Conservation (phyloP, 2,113 vertebrate species). For the Chrysemys picta region DNA sequence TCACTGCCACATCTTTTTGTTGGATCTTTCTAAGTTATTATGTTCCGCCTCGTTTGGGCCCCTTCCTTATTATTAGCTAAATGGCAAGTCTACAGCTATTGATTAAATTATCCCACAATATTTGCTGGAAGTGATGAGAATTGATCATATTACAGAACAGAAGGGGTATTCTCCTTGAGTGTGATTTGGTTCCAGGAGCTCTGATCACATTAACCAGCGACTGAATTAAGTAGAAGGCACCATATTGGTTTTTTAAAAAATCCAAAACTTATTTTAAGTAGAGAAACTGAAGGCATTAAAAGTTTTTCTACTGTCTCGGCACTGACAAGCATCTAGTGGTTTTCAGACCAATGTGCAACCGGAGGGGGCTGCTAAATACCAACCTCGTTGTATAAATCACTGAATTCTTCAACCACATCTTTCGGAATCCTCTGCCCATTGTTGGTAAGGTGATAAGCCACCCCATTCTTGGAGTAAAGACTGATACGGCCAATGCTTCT, state of each 20-base stretch:
- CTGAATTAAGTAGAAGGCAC: not conserved
- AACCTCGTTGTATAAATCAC: conserved; percentile 99
- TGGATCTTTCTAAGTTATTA: conserved; percentile 42
- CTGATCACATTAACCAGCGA: not conserved
- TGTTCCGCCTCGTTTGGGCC: not conserved
- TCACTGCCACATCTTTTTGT: conserved; percentile 29
- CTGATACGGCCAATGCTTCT: conserved; percentile 95
- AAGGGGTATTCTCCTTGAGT: not conserved
- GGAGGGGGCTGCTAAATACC: conserved; percentile 29
- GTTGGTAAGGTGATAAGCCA: conserved; percentile 97
- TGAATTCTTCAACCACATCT: conserved; percentile 99
- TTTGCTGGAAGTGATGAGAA: conserved; percentile 18
- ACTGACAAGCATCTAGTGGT: too few relatives aligned
- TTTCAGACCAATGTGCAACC: not conserved
- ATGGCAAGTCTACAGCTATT: conserved; percentile 1
- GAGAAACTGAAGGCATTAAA: not conserved
- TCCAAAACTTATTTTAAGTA: not conserved
- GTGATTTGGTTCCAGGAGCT: conserved; percentile 5
- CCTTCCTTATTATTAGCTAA: not conserved
- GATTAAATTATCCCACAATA: not conserved
- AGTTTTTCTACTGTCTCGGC: not conserved
- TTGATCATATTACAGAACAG: not conserved
- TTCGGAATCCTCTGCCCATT: conserved; percentile 93
- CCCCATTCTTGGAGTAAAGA: conserved; percentile 95
- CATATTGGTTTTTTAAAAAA: accelerated